Percentiles rank a stretch among this genome's conserved stretches.
phyloP scores from a whole-genome alignment of 1,140 invertebrate genomes.

The Oscheius sp. region DNA sequence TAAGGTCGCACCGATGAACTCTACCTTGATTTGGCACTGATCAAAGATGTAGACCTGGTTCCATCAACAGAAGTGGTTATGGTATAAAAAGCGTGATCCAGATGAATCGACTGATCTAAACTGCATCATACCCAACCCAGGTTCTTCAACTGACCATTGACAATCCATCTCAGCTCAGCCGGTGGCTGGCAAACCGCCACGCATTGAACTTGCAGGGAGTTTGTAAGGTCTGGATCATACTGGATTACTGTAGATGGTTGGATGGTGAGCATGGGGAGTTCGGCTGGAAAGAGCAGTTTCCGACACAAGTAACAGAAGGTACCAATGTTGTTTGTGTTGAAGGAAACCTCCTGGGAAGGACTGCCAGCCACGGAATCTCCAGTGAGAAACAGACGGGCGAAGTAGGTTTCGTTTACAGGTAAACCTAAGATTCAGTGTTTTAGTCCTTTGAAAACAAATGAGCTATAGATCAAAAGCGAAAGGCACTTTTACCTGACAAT shows the following conservation, averaged over 20 bases:
- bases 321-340: neutral
- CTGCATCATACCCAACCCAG: neutral
- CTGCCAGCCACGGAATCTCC: neutral
- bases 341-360: neutral
- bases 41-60: neutral
- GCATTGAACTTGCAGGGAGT: neutral
- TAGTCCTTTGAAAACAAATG: too few relatives aligned
- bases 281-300: neutral
- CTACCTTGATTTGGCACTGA: constrained; percentile 10
- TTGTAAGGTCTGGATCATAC: neutral
- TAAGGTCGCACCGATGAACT: too few relatives aligned
- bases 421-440: neutral
- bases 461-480: neutral
- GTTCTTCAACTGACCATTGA: constrained; percentile 7
- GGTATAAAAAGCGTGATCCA: constrained; percentile 22
- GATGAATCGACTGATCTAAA: constrained; percentile 7
- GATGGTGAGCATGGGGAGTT: neutral
- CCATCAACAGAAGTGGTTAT: constrained; percentile 16
- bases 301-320: neutral
- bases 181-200: constrained; percentile 6
- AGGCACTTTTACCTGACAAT: neutral
- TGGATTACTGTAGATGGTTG: neutral
- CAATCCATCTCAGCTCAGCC: constrained; percentile 6
- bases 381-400: neutral
- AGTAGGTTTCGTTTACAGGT: neutral